Percentiles rank a stretch among this genome's conserved stretches.
These are phyloP conservation scores for Graphium colonna DNA, from an alignment of 2,888 invertebrate species.

Conservation along the genomic window DNA sequence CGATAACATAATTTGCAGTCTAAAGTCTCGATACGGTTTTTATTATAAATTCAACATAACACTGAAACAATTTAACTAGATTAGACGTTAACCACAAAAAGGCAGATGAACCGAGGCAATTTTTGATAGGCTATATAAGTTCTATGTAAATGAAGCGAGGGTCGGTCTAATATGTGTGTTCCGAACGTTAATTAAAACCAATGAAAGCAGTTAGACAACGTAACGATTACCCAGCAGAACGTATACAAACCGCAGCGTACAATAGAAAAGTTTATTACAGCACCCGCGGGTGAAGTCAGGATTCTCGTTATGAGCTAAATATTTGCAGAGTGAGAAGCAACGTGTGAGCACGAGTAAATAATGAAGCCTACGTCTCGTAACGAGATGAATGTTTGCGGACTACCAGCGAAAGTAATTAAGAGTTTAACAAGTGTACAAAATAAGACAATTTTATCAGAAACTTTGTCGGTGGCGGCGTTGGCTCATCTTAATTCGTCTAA, in stretches of 20 bases:
- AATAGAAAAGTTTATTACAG: constrained; percentile 73
- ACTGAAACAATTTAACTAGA: not conserved
- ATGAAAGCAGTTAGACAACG: constrained; percentile 39
- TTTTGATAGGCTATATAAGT: constrained; percentile 1
- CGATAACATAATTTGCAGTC: too few relatives aligned
- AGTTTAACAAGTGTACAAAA: constrained; percentile 63
- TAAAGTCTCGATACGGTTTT: too few relatives aligned
- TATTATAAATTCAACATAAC: too few relatives aligned
- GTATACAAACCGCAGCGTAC: constrained; percentile 49
- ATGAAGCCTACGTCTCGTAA: constrained; percentile 67
- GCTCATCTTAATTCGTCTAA: constrained; percentile 12
- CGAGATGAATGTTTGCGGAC: constrained; percentile 74
- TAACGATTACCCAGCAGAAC: constrained; percentile 42
- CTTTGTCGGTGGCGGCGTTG: not conserved
- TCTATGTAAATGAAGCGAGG: not conserved
- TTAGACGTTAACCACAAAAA: not conserved
- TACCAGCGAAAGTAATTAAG: constrained; percentile 72
- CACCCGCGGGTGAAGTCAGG: constrained; percentile 65
- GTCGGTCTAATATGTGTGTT: constrained; percentile 9
- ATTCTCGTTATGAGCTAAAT: constrained; percentile 72
- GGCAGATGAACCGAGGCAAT: not conserved
- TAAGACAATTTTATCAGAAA: constrained; percentile 57
- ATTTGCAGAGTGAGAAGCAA: constrained; percentile 61
- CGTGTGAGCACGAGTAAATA: constrained; percentile 69
- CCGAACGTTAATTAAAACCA: constrained; percentile 45